phyloP scores from a whole-genome alignment of 92 coral and sea anemone species.

The Pocillopora meandrina region DNA sequence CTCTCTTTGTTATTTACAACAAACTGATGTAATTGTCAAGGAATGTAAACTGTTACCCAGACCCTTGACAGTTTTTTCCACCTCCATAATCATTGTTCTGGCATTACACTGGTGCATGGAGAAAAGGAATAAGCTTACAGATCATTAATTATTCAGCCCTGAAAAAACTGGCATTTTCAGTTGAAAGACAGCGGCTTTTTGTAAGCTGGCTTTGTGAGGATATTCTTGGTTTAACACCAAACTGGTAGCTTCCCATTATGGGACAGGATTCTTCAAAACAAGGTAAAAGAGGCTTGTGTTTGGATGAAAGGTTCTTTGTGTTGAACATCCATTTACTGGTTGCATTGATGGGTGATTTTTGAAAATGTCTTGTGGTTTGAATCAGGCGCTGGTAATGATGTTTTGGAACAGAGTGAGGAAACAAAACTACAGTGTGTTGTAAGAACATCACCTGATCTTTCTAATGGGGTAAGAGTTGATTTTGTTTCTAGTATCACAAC shows the following conservation, averaged over 20 bases:
- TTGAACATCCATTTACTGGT: slow-evolving; percentile 32
- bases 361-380: slow-evolving; percentile 44
- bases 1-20: not conserved
- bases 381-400: slow-evolving; percentile 84
- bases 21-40: slow-evolving; percentile 41
- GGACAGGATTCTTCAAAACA: slow-evolving; percentile 91
- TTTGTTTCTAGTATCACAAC: not conserved
- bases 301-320: slow-evolving; percentile 13
- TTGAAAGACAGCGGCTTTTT: slow-evolving; percentile 1
- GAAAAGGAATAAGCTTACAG: slow-evolving; percentile 1
- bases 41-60: slow-evolving; percentile 75
- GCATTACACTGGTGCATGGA: slow-evolving; percentile 1
- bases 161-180: slow-evolving; percentile 34
- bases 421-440: slow-evolving; percentile 90
- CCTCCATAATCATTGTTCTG: slow-evolving; percentile 10
- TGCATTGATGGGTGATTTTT: slow-evolving; percentile 51
- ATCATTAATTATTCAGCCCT: slow-evolving; percentile 59
- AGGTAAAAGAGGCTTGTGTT: slow-evolving; percentile 55
- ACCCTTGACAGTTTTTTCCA: not conserved
- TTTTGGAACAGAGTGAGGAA: slow-evolving; percentile 85
- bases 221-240: not conserved
- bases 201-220: not conserved
- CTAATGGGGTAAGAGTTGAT: slow-evolving; percentile 73
- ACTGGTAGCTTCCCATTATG: slow-evolving; percentile 58
- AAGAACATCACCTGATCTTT: slow-evolving; percentile 59